Base-by-base conservation (phyloP, 2,113 vertebrate genomes). In the Scomber colias region DNA sequence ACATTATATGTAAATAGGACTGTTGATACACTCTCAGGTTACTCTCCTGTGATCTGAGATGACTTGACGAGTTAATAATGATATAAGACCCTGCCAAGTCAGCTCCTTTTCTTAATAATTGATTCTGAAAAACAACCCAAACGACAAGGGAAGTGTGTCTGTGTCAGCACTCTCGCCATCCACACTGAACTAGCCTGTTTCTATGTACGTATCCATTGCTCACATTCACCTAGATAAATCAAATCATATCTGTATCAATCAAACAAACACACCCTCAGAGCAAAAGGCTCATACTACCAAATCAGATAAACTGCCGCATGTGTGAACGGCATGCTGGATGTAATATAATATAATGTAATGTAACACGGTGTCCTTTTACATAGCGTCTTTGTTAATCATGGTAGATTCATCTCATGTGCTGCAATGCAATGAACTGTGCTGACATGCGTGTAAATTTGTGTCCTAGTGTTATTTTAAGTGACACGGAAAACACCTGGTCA, bases 11-110 rank as follows among this genome's bases (percentile, higher is more conserved):
- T 57, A 86, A 66, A 79, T 19, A 71, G 2, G 2, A 30, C 60
- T 27, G 70, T 53, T 71, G 31, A 73, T 15, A 73, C 62, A 27
- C 62, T 64, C 69, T 68, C 11, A 3, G 69, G 19, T 54, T 62
- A 49, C 56, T 71, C 48, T 63, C 24, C 56, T 56, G 68, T 72
- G 82, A 90, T 76, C 74, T 61, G 48, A 66, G 24, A 62, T 30
- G 71, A 79, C 62, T 71, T 49, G 72, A 66, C 16, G 21, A 59
- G 80, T 85, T 90, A 81, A 83, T 88, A 83, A 87, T 75, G 82
- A 87, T 8, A 75, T 49, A 21, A 49, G 62, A 14, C 53, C 12
- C 13, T 19, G 82, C 76, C 9, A 8, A 66, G 57, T 85, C 83
- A 90, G 86, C 83, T 54, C 30, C 13, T 70, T 81, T 67, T 31